Conservation (phyloP, 2,888 invertebrate genomes). For the Nezara viridula region DNA sequence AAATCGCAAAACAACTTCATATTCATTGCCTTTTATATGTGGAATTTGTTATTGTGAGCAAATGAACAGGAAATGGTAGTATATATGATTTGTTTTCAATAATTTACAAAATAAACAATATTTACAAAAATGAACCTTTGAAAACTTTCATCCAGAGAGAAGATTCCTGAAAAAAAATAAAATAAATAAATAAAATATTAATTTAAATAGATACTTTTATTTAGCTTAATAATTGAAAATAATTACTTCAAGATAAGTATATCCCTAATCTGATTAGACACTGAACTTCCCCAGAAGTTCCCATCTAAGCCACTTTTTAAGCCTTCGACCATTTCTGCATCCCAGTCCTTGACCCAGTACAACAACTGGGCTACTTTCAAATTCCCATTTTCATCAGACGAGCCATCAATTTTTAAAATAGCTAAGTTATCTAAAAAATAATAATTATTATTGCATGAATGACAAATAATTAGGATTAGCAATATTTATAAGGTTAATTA, state of each 20-base stretch:
- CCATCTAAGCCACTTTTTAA: slow-evolving; percentile 59
- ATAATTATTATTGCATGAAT: background rate
- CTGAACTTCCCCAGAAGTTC: slow-evolving; percentile 60
- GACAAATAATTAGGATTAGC: too few species aligned
- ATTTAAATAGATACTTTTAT: background rate
- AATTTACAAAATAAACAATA: slow-evolving; percentile 3
- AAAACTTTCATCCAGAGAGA: background rate
- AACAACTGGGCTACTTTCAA: slow-evolving; percentile 60
- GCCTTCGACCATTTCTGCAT: slow-evolving; percentile 61
- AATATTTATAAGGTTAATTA: too few species aligned
- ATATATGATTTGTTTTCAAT: background rate
- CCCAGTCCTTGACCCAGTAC: slow-evolving; percentile 65
- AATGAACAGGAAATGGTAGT: background rate
- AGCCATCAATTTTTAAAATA: slow-evolving; percentile 51
- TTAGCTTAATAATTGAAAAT: background rate
- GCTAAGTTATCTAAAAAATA: slow-evolving; percentile 60
- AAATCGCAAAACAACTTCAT: too few species aligned
- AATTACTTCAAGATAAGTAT: slow-evolving; percentile 61
- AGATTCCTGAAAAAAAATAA: background rate
- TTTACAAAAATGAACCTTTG: background rate
- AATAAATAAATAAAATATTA: too few species aligned
- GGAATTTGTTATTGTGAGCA: background rate
- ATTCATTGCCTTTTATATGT: background rate
- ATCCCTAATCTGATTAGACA: slow-evolving; percentile 62
- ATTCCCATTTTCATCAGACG: background rate